These are phyloP conservation scores for Acleris emargana DNA, from an alignment of 2,888 invertebrate genomes.

Conservation along the genomic window DNA sequence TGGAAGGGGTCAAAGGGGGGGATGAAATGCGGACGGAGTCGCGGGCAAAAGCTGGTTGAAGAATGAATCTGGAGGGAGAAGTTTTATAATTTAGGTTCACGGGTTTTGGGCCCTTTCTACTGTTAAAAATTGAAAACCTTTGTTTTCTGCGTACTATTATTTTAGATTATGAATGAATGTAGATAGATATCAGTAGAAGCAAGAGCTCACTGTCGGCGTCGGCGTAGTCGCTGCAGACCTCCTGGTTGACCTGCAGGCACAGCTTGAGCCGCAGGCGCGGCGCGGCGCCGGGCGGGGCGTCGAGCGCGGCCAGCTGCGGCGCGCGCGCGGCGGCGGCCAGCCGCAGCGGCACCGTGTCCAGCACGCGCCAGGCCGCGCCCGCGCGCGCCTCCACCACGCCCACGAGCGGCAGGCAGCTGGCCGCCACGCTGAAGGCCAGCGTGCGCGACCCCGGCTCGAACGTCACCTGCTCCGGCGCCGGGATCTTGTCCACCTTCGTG, in stretches of 20 bases:
- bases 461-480: slow-evolving; percentile 90
- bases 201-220: slow-evolving; percentile 91
- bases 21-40: too few species aligned
- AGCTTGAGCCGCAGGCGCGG: slow-evolving; percentile 90
- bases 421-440: slow-evolving; percentile 90
- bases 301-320: slow-evolving; percentile 87
- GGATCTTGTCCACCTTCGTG: slow-evolving; percentile 93
- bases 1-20: too few species aligned
- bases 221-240: slow-evolving; percentile 92
- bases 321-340: slow-evolving; percentile 88
- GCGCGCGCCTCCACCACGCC: slow-evolving; percentile 88
- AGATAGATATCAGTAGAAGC: too few species aligned
- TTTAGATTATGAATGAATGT: too few species aligned
- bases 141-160: too few species aligned
- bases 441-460: slow-evolving; percentile 91
- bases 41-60: too few species aligned
- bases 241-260: slow-evolving; percentile 91
- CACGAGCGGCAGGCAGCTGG: slow-evolving; percentile 90
- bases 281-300: slow-evolving; percentile 84
- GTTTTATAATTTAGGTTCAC: too few species aligned
- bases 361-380: slow-evolving; percentile 61
- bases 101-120: too few species aligned
- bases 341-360: slow-evolving; percentile 88
- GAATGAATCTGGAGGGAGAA: too few species aligned
- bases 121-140: too few species aligned